Base-by-base conservation (phyloP, 92 coral and sea anemone genomes). In the Anthopleura xanthogrammica region DNA sequence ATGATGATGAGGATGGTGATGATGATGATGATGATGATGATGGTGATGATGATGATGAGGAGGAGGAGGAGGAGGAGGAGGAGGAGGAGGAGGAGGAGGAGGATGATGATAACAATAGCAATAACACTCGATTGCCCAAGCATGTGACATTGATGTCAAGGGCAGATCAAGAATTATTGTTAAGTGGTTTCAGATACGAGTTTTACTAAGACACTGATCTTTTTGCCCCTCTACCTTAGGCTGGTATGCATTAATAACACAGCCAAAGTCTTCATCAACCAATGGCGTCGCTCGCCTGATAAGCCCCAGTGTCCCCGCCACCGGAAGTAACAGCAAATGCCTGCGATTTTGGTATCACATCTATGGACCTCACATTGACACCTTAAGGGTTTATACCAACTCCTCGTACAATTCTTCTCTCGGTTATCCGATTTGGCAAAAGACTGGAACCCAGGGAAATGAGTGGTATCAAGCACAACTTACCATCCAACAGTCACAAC, bases 291-390 rank as follows among this genome's bases (percentile, higher is more conserved):
- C 98, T 16, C 95, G 97, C 16, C 89, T 95, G 10, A 41, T 80
- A 12, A 89, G 97, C 76, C 97, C 97, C 4, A 46, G 79, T 36
- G 86, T 90, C 4, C 55, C 91, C 10, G 89, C 88, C 8, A 85
- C 97, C 3, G 77, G 77, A 16, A 24, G 79, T 1, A 90, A 57
- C 82, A 71, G 85, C 19, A 93, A 83, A 75, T 95, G 98, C 79
- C 79, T 95, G 79, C 76, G 58, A 12, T 95, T 95, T 80, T 95
- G 98, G 98, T 91, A 92, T 62, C 92, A 95, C 85, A 93, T 95
- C 93, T 92, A 88, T 83, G 98, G 98, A 2, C 92, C 90, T 5
- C 87, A 83, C 10, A 76, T 95, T 2, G 89, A 85, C 23, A 60
- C 92, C 12, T 81, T 95, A 5, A 81, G 79, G 77, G 95, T 95